Evolutionary conservation across 2,113 vertebrate genomes (phyloP).

Genomic region (Maccullochella peelii): DNA sequence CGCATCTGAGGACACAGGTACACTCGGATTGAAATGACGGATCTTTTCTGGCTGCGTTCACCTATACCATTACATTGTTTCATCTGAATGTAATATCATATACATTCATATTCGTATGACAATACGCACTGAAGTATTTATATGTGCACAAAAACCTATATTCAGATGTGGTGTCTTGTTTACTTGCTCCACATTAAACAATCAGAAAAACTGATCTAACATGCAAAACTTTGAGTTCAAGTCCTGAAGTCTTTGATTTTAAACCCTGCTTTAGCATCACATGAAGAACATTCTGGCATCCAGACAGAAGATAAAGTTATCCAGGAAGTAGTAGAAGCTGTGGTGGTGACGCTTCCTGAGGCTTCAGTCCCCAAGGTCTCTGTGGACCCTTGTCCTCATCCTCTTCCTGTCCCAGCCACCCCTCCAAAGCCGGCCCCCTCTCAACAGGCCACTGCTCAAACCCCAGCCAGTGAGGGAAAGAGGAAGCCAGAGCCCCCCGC

Average conservation of each 20-base stretch:
- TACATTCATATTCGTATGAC: neutral
- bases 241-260: constrained; percentile 15
- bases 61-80: neutral
- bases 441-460: constrained; percentile 58
- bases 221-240: neutral
- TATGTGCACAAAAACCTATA: neutral
- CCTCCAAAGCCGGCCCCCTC: constrained; percentile 71
- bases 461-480: constrained; percentile 83
- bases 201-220: neutral
- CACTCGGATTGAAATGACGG: neutral
- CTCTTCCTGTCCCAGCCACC: constrained; percentile 63
- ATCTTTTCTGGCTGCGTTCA: neutral
- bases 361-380: constrained; percentile 73
- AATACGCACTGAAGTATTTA: neutral
- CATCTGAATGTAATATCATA: neutral
- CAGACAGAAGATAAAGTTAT: constrained; percentile 76
- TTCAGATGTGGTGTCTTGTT: neutral
- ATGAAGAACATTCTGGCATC: constrained; percentile 51
- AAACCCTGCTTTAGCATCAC: constrained; percentile 50
- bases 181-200: neutral
- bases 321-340: constrained; percentile 78
- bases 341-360: constrained; percentile 79
- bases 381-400: constrained; percentile 54
- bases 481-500: constrained; percentile 82
- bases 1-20: constrained; percentile 88